Conservation (phyloP, 2,797 vertebrate genomes). For the Melanotaenia maccullochi region DNA sequence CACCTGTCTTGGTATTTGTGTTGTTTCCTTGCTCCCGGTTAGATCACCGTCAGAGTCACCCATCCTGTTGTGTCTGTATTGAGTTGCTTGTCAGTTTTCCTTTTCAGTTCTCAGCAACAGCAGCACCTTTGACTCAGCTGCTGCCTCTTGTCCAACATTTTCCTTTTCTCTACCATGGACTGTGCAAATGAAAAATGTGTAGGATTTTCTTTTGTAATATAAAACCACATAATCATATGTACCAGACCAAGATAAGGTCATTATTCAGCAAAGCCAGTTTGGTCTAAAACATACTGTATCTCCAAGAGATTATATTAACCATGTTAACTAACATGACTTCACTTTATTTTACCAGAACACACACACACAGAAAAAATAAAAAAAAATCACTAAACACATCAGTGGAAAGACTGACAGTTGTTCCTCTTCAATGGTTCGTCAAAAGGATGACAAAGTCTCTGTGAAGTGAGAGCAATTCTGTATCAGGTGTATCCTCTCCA, state of each 20-base stretch:
- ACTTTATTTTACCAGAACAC: not conserved
- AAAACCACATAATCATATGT: not conserved
- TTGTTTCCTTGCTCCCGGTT: too few species aligned
- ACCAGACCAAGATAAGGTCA: not conserved
- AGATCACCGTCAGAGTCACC: too few species aligned
- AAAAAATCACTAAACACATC: not conserved
- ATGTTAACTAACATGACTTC: too few species aligned
- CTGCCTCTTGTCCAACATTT: not conserved
- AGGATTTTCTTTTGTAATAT: too few species aligned
- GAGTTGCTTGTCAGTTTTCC: too few species aligned
- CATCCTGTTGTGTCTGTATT: too few species aligned
- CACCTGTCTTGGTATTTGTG: not conserved
- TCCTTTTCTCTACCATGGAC: not conserved
- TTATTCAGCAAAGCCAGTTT: not conserved
- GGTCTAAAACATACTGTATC: not conserved
- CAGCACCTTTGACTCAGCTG: not conserved
- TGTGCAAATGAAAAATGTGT: too few species aligned
- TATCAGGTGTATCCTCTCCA: constrained; percentile 18
- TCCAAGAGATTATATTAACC: not conserved
- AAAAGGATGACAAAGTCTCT: constrained; percentile 34
- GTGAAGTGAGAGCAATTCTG: constrained; percentile 30
- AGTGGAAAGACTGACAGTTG: constrained; percentile 15
- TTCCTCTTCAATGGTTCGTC: constrained; percentile 33
- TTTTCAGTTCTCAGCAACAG: not conserved
- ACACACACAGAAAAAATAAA: not conserved